Base-by-base conservation (phyloP, 1,140 invertebrate species). In the Eupeodes corollae region DNA sequence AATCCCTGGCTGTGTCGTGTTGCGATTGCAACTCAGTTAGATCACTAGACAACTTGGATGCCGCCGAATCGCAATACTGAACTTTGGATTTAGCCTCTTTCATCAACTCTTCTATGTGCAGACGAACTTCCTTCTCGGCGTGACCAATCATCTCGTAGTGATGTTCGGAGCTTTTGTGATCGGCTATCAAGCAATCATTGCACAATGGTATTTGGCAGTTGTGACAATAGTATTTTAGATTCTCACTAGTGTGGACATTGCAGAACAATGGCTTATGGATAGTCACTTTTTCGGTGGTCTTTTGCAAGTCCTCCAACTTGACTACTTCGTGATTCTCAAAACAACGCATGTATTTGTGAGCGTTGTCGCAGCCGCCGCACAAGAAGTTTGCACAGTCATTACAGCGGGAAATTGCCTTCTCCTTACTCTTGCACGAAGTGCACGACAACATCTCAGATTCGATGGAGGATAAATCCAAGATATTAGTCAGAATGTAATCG, bases 321-420 rank as follows among this genome's bases (percentile, higher is more conserved):
- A 92, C 79, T 14, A 92, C 88, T 62, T 87, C 76, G 56, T 95
- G 91, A 56, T 86, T 89, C 69, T 94, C 90, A 68, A 94, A 94
- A 70, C 90, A 92, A 40, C 88, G 77, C 91, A 96, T 95, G 56
- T 84, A 86, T 65, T 91, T 84, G 70, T 97, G 92, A 40, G 91
- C 92, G 21, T 86, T 88, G 52, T 93, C 88, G 71, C 92, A 97
- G 64, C 91, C 89, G 16, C 82, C 80, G 71, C 92, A 95, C 13
- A 96, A 75, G 62, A 92, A 89, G 71, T 91, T 92, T 55, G 89
- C 88, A 70, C 91, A 96, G 65, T 93, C 89, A 51, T 82, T 85
- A 70, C 92, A 95, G 47, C 89, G 80, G 13, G 91, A 91, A 13
- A 94, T 84, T 13, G 92, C 91, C 59, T 83, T 80, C 67, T 92